Evolutionary conservation across 2,888 invertebrate species (phyloP).

Genomic region (Drosophila bunnanda): DNA sequence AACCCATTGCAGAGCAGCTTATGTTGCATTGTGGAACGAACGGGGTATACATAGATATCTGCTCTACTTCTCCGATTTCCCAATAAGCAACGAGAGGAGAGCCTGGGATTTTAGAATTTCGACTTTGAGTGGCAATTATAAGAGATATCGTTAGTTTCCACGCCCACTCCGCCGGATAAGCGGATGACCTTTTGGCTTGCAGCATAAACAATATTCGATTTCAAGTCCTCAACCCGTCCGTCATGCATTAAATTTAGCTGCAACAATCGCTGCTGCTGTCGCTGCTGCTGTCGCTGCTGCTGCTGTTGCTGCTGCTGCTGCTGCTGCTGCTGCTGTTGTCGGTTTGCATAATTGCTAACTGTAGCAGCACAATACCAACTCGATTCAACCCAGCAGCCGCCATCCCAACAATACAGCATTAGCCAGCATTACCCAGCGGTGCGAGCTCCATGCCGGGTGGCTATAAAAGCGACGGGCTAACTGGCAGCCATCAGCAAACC

Average conservation of each 20-base stretch:
- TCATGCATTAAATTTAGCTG: constrained; percentile 51
- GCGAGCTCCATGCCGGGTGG: constrained; percentile 19
- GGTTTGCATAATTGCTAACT: constrained; percentile 74
- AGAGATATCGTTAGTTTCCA: constrained; percentile 59
- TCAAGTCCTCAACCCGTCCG: constrained; percentile 49
- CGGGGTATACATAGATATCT: not conserved
- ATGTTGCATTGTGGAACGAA: constrained; percentile 40
- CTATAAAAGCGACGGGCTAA: constrained; percentile 62
- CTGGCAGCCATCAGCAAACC: constrained; percentile 57
- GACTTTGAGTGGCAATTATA: constrained; percentile 20
- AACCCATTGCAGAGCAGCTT: constrained; percentile 27
- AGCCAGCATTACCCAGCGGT: not conserved
- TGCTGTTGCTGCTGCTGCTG: constrained; percentile 1
- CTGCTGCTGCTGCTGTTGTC: constrained; percentile 24
- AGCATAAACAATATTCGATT: constrained; percentile 62
- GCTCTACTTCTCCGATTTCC: constrained; percentile 16
- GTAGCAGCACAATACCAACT: constrained; percentile 63
- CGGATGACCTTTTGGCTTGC: constrained; percentile 66
- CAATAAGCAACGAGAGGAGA: constrained; percentile 3
- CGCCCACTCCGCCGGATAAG: constrained; percentile 55
- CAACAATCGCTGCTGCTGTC: constrained; percentile 38
- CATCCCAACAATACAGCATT: constrained; percentile 10
- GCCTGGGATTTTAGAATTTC: constrained; percentile 22
- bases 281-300: constrained; percentile 24
- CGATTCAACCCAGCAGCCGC: constrained; percentile 8